Base-by-base conservation (phyloP, 1,140 invertebrate genomes). In the Caenorhabditis latens region DNA sequence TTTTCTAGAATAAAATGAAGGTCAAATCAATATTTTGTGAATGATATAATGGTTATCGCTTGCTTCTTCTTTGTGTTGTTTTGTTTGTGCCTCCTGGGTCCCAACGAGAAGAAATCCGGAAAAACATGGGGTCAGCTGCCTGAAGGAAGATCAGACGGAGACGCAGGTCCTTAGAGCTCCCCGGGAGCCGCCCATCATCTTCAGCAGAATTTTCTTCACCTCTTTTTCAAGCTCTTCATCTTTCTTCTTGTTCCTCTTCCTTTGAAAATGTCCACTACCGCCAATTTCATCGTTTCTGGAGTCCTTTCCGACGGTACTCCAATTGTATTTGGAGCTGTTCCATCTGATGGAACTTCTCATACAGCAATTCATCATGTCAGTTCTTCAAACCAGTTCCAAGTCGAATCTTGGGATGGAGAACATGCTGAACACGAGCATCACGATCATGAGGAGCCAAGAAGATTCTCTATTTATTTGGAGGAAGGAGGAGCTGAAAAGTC, bases 351-450 rank as follows among this genome's bases (percentile, higher is more conserved):
- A 71, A 90, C 67, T 21, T 65, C 83, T 21, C 32, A 67, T 24
- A 13, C 40, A 21, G 48, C 53, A 8, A 55, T 90, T 55, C 85
- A 88, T 46, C 89, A 87, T 53, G 86, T 84, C 55, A 63, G 42
- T 16, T 87, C 85, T 6, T 43, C 75, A 19, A 90, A 61, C 24
- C 88, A 83, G 4, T 90, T 89, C 86, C 87, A 90, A 71, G 88
- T 65, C 8, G 88, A 90, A 43, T 71, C 75, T 21, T 90, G 89
- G 89, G 50, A 50, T 61, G 89, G 89, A 16, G 89, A 89, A 48
- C 89, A 90, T 48, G 89, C 71, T 63, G 86, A 90, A 48, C 63
- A 65, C 48, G 40, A 84, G n/a, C 75, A 21, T 24, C 32, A 85
- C 11, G 83, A 88, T 16, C 13, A 21, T 79, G 89, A 88, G 50